phyloP scores from a whole-genome alignment of 2,797 vertebrate genomes.

The Pseudopleuronectes americanus region DNA sequence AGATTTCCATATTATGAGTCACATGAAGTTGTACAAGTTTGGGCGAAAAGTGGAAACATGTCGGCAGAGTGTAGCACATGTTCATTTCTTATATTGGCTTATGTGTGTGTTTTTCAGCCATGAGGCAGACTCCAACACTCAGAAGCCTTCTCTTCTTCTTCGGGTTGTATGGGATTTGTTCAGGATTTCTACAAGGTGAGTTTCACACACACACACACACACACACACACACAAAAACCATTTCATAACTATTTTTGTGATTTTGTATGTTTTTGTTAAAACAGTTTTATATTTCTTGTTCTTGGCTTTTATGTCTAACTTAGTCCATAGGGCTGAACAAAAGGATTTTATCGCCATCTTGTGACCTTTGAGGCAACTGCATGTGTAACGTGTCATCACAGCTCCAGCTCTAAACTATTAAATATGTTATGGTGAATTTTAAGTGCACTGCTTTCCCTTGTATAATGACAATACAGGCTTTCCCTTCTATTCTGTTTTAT shows the following conservation, averaged over 20 bases:
- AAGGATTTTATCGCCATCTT: slow-evolving; percentile 2
- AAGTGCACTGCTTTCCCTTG: too few species aligned
- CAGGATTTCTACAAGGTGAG: slow-evolving; percentile 46
- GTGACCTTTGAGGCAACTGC: slow-evolving; percentile 4
- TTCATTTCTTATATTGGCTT: slow-evolving; percentile 8
- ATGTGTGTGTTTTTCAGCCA: slow-evolving; percentile 47
- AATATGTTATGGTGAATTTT: too few species aligned
- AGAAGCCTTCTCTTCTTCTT: slow-evolving; percentile 41
- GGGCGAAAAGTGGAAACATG: too few species aligned
- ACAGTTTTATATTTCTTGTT: too few species aligned
- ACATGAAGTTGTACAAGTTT: too few species aligned
- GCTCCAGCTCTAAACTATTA: too few species aligned
- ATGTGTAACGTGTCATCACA: not conserved
- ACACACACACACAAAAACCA: not conserved
- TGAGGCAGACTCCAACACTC: slow-evolving; percentile 32
- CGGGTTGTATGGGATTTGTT: slow-evolving; percentile 3
- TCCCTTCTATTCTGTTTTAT: too few species aligned
- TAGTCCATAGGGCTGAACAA: not conserved
- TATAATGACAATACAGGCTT: too few species aligned
- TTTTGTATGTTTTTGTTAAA: not conserved
- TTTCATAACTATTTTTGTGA: too few species aligned
- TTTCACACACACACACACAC: not conserved
- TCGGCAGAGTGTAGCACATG: too few species aligned
- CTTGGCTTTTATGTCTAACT: not conserved
- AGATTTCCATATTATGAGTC: too few species aligned